Conservation (phyloP, 2,113 vertebrate genomes). For the Willisornis vidua region DNA sequence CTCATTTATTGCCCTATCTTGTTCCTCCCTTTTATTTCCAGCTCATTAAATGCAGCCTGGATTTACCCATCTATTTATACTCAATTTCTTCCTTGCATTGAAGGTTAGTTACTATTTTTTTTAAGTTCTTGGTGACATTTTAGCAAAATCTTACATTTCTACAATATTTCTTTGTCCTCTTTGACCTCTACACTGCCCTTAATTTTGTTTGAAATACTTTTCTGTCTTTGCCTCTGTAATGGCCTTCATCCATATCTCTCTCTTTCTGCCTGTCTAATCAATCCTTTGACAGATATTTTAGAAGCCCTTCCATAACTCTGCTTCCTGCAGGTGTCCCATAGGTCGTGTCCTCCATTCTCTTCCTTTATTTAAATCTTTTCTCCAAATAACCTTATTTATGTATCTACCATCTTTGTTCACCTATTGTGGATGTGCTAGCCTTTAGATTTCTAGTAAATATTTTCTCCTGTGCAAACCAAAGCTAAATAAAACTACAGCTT, state of each 20-base stretch:
- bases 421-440: neutral
- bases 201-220: slow-evolving; percentile 8
- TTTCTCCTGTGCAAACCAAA: neutral
- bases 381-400: neutral
- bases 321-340: neutral
- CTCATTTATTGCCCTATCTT: neutral
- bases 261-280: slow-evolving; percentile 17
- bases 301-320: neutral
- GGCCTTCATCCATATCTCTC: neutral
- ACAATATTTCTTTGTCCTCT: neutral
- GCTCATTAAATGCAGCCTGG: slow-evolving; percentile 8
- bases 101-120: neutral
- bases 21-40: slow-evolving; percentile 20
- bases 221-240: neutral
- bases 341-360: neutral
- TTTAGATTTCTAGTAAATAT: neutral
- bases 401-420: neutral
- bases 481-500: neutral
- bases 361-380: neutral
- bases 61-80: neutral
- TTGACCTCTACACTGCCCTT: neutral
- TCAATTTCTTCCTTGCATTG: neutral
- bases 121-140: neutral
- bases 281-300: neutral
- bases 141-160: neutral